Evolutionary conservation across 30 jellyfish, hydroid and myxozoan genomes (phyloP).

Genomic region (Aurelia coerulea): DNA sequence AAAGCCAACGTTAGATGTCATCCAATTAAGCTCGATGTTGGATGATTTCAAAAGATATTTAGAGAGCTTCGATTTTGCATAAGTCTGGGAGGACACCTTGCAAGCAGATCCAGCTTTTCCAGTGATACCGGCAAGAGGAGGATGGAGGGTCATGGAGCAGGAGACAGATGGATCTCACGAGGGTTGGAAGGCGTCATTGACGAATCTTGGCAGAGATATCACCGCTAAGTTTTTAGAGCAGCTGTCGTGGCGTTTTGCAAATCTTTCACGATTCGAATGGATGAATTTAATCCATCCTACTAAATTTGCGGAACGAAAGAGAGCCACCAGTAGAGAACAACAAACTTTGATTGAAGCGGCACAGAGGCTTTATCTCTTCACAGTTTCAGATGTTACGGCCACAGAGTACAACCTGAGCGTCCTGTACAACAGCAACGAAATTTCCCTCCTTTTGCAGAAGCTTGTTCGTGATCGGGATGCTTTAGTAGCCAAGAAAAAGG

Average conservation of each 20-base stretch:
- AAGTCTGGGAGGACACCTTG: slow-evolving; percentile 53
- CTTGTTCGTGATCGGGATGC: slow-evolving; percentile 24
- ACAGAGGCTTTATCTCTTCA: slow-evolving; percentile 29
- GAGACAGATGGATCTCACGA: slow-evolving; percentile 41
- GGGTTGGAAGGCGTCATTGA: slow-evolving; percentile 26
- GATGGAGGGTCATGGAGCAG: slow-evolving; percentile 64
- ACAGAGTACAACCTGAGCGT: slow-evolving; percentile 23
- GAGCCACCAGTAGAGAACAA: slow-evolving; percentile 24
- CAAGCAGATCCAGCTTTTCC: slow-evolving; percentile 49
- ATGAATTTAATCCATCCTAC: slow-evolving; percentile 53
- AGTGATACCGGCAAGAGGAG: slow-evolving; percentile 48
- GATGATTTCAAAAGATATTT: slow-evolving; percentile 24
- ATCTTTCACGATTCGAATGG: slow-evolving; percentile 37
- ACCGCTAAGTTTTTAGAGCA: slow-evolving; percentile 33
- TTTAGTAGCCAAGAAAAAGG: slow-evolving; percentile 7
- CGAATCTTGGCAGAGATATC: not conserved
- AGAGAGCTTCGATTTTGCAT: not conserved
- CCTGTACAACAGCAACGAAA: slow-evolving; percentile 11
- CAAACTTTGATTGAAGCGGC: slow-evolving; percentile 30
- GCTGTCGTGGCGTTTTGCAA: slow-evolving; percentile 49
- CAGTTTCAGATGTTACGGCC: slow-evolving; percentile 21
- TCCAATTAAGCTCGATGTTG: slow-evolving; percentile 18
- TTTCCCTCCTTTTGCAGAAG: slow-evolving; percentile 22
- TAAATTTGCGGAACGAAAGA: slow-evolving; percentile 15
- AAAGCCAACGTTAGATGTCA: slow-evolving; percentile 45